Conservation (phyloP, 2,113 vertebrate genomes). For the Dunckerocampus dactyliophorus region DNA sequence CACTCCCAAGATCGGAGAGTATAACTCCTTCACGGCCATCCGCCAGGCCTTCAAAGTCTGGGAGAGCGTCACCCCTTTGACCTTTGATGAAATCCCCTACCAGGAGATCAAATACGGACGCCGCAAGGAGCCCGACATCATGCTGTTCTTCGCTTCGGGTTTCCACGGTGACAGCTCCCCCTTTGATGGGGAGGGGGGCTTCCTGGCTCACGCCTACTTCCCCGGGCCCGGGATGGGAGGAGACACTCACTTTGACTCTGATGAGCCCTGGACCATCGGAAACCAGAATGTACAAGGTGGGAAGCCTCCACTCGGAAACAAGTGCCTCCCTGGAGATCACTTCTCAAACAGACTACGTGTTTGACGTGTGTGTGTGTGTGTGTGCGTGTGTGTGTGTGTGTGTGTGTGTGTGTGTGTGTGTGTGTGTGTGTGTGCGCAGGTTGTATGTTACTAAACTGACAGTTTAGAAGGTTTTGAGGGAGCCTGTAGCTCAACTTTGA, state of each 20-base stretch:
- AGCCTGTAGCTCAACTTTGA: too few species aligned
- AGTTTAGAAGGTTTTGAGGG: too few species aligned
- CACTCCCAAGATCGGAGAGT: slow-evolving; percentile 89
- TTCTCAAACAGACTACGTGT: too few species aligned
- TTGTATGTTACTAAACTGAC: too few species aligned
- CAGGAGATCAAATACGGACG: slow-evolving; percentile 85
- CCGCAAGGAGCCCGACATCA: slow-evolving; percentile 90
- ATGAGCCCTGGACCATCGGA: slow-evolving; percentile 94
- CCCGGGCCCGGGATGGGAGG: slow-evolving; percentile 94
- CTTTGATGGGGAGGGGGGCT: slow-evolving; percentile 92
- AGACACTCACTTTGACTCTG: slow-evolving; percentile 92
- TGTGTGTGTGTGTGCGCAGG: too few species aligned
- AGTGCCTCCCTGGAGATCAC: too few species aligned
- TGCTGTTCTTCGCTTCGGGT: slow-evolving; percentile 95
- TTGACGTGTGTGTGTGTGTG: too few species aligned
- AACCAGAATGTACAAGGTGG: slow-evolving; percentile 86
- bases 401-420: too few species aligned
- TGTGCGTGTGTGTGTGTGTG: too few species aligned
- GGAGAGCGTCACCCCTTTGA: slow-evolving; percentile 84
- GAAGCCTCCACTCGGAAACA: slow-evolving; percentile 9
- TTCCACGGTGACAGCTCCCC: slow-evolving; percentile 97
- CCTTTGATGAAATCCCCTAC: slow-evolving; percentile 88
- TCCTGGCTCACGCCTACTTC: slow-evolving; percentile 94
- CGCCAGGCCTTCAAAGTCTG: slow-evolving; percentile 87
- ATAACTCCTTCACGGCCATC: slow-evolving; percentile 83